Conservation (phyloP, 1,140 invertebrate genomes). For the Papilio helenus region DNA sequence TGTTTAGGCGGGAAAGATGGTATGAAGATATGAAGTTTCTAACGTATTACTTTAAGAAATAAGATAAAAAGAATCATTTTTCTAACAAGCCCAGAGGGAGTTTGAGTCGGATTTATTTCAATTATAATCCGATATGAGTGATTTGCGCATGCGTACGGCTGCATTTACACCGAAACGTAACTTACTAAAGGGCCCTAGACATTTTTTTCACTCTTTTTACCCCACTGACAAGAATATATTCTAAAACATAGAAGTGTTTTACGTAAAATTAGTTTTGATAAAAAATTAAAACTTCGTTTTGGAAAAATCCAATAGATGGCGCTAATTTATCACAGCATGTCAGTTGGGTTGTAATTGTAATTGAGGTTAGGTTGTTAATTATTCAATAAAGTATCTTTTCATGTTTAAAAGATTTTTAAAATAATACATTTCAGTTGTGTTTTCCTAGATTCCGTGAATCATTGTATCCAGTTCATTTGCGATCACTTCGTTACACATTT, state of each 20-base stretch:
- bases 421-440: background rate
- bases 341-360: too few relatives aligned
- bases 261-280: too few relatives aligned
- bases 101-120: conserved; percentile 78
- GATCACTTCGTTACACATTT: background rate
- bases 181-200: too few relatives aligned
- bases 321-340: too few relatives aligned
- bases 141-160: conserved; percentile 66
- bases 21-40: conserved; percentile 27
- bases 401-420: too few relatives aligned
- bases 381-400: too few relatives aligned
- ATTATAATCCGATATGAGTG: conserved; percentile 71
- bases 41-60: conserved; percentile 43
- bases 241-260: too few relatives aligned
- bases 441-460: background rate
- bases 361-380: too few relatives aligned
- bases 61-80: conserved; percentile 62
- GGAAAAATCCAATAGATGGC: too few relatives aligned
- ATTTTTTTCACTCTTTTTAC: too few relatives aligned
- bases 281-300: too few relatives aligned
- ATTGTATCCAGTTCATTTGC: background rate
- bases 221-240: too few relatives aligned
- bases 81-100: conserved; percentile 54
- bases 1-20: conserved; percentile 38
- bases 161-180: conserved; percentile 60